Conservation (phyloP, 2,113 vertebrate species). For the Toxotes chatareus region DNA sequence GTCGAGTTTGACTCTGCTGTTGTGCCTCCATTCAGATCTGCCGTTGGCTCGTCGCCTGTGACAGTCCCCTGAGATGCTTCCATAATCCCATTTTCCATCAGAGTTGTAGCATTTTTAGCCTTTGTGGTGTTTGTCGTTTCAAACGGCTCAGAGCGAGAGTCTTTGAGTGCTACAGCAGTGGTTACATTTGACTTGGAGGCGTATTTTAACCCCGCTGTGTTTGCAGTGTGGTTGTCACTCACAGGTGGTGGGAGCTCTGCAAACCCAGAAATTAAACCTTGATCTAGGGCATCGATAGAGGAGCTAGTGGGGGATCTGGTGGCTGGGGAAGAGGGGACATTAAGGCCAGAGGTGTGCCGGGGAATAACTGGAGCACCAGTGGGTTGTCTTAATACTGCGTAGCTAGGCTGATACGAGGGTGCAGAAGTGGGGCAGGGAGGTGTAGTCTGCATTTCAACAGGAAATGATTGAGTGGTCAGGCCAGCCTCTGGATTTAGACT, state of each 20-base stretch:
- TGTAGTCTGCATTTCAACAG: conserved; percentile 4
- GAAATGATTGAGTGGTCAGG: background rate
- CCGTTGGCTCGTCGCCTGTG: background rate
- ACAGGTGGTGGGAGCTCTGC: background rate
- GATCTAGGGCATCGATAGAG: conserved; percentile 24
- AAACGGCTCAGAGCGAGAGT: background rate
- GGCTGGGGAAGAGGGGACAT: conserved; percentile 9
- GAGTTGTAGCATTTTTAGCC: background rate
- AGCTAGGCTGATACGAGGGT: background rate
- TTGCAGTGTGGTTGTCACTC: conserved; percentile 4
- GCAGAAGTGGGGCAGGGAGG: conserved; percentile 5
- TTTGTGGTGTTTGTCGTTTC: conserved; percentile 2
- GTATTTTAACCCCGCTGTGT: conserved; percentile 2
- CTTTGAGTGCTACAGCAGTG: background rate
- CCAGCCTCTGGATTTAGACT: background rate
- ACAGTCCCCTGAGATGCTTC: background rate
- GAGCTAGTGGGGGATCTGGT: conserved; percentile 18
- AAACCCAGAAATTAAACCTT: conserved; percentile 14
- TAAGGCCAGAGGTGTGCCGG: conserved; percentile 37
- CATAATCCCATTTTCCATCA: background rate
- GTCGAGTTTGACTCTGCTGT: background rate
- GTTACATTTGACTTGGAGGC: background rate
- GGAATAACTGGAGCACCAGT: conserved; percentile 1
- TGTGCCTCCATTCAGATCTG: background rate
- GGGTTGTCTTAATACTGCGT: background rate